Base-by-base conservation (phyloP, 2,797 vertebrate genomes). In the Rhinoraja longicauda region DNA sequence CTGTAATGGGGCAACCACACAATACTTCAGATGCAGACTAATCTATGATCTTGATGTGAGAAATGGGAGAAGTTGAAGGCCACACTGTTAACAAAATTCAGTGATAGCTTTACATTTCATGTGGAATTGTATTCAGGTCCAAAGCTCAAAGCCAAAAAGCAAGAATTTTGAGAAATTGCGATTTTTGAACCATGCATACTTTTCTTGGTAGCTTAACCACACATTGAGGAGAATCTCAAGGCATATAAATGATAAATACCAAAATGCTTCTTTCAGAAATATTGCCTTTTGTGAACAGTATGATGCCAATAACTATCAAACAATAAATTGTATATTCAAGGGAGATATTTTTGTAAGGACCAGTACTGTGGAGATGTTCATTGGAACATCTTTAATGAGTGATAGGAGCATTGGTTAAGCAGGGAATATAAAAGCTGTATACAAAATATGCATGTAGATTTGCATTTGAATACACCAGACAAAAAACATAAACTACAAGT, bases 391-490 rank as follows among this genome's bases (percentile, higher is more conserved):
- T 64, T 86, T 32, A 62, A 1, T n/a, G 29, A 19, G n/a, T 17
- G 59, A 62, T n/a, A 12, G 15, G 82, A 62, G 82, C 29, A 32
- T 59, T 86, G 82, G 39, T 53, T 57, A 57, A 53, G 79, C 21
- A 82, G 39, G 57, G 57, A 86, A 86, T 62, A 64, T 62, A 64
- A n/a, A 59, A 59, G n/a, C 15, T 5, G 5, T n/a, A 86, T 13
- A 86, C 57, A 57, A 32, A 17, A 64, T n/a, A 7, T 86, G 32
- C 82, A 62, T 32, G 57, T 29, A 64, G 82, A 86, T 64, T 86
- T 64, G 29, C 82, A 86, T 86, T n/a, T 86, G 21, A 86, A 86
- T 64, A 29, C 82, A n/a, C 29, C 53, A 86, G 82, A 59, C 79
- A 57, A 86, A 59, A n/a, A 57, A 13, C 29, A 62, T 59, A 29